Conservation (phyloP, 2,113 vertebrate genomes). For the Cheilinus undulatus region DNA sequence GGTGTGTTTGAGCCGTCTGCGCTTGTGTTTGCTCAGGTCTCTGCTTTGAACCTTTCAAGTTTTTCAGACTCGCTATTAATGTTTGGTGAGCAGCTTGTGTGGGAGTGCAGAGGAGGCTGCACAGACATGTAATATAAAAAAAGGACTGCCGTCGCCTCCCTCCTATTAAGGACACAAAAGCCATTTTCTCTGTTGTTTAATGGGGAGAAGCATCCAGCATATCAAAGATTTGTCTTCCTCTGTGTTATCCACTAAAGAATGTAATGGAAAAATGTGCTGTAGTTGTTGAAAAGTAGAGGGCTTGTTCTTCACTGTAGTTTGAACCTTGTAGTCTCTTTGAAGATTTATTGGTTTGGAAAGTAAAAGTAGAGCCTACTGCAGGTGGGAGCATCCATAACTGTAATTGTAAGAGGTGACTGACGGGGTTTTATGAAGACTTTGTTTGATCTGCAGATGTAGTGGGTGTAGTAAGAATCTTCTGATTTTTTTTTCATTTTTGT, state of each 20-base stretch:
- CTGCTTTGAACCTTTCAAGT: constrained; percentile 47
- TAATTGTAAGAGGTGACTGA: constrained; percentile 40
- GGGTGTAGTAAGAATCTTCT: constrained; percentile 16
- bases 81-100: constrained; percentile 39
- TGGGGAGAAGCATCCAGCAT: constrained; percentile 21
- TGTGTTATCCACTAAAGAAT: constrained; percentile 1
- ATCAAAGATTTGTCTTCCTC: constrained; percentile 35
- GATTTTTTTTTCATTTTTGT: constrained; percentile 12
- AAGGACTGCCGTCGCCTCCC: constrained; percentile 29
- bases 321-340: constrained; percentile 47
- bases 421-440: constrained; percentile 18
- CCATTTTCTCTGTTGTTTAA: constrained; percentile 40
- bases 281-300: background rate
- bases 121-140: constrained; percentile 30
- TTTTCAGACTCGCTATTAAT: constrained; percentile 49
- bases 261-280: constrained; percentile 21
- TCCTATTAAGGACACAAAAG: constrained; percentile 29
- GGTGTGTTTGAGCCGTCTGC: constrained; percentile 25
- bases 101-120: constrained; percentile 24
- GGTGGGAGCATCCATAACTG: constrained; percentile 28
- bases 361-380: constrained; percentile 17
- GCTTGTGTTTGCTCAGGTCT: constrained; percentile 49
- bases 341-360: constrained; percentile 26
- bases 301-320: constrained; percentile 26
- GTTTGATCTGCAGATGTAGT: constrained; percentile 31